These are phyloP conservation scores for Burhinus oedicnemus DNA, from an alignment of 2,113 vertebrate genomes.

Conservation along the genomic window DNA sequence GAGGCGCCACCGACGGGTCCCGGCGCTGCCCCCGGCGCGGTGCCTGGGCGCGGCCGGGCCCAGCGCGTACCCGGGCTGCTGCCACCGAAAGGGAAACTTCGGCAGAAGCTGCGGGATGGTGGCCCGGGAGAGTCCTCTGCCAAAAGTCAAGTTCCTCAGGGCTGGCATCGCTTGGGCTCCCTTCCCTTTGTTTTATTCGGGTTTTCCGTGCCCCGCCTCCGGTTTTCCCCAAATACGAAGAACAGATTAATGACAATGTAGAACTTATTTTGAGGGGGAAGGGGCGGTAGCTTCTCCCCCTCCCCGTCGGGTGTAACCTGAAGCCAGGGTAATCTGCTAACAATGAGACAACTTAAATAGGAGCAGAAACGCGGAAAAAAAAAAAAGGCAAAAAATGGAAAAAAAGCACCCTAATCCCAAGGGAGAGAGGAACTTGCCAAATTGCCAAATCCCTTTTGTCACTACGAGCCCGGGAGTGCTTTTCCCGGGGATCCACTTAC, in stretches of 20 bases:
- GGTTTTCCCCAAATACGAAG: neutral
- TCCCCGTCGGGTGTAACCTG: neutral
- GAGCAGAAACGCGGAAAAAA: neutral
- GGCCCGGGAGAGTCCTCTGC: neutral
- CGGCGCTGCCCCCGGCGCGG: neutral
- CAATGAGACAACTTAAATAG: neutral
- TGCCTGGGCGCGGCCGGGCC: neutral
- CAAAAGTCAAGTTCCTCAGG: neutral
- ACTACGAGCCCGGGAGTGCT: neutral
- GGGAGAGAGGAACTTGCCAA: conserved; percentile 6
- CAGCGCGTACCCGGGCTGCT: neutral
- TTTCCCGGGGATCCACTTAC: neutral
- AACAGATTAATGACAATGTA: neutral
- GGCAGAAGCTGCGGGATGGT: neutral
- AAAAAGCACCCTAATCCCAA: neutral
- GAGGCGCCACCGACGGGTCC: neutral
- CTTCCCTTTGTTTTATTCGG: neutral
- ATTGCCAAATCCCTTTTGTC: conserved; percentile 25
- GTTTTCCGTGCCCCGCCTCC: neutral
- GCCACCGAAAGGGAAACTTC: neutral
- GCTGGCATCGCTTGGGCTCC: neutral
- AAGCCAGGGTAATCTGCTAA: conserved; percentile 4
- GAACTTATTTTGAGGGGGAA: neutral
- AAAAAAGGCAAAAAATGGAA: no score
- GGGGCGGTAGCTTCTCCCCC: neutral